Evolutionary conservation across 2,113 vertebrate species (phyloP), one percentile per base, ranked within the genome.

Genomic region (Dromaius novaehollandiae): DNA sequence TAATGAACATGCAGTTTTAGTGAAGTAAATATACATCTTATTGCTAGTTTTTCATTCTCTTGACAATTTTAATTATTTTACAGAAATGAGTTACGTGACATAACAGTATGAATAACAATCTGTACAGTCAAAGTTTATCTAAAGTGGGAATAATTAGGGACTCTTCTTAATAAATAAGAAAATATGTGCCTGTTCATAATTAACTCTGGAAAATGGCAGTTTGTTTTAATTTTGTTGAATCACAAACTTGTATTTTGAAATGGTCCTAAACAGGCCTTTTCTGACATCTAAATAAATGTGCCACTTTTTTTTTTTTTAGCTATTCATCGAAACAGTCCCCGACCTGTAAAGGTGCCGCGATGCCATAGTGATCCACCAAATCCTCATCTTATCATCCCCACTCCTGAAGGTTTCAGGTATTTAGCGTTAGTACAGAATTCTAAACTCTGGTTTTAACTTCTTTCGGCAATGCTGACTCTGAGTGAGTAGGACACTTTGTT

Each of bases 301-400:
- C 18, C 69, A 15, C 36, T 15, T 14, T 51, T 94, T 28, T 38
- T 70, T 22, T 88, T 92, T 95, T 65, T 97, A 99, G 99, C 98
- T 91, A 97, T 98, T 86, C 98, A 99, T 92, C 99, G 99, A 91
- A 99, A 99, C 97, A 99, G 98, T 93, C 99, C 99, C 87, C 99
- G 99, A 69, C 99, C 99, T 44, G 98, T 99, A 68, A 99, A 99
- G 98, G 99, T 99, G 25, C 99, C 99, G 48, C 99, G 99, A 36
- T 99, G 99, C 96, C 99, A 99, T 51, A 99, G 99, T 38, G 99
- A 99, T 96, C 99, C 99, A 87, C 99, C 99, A 42, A 99, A 99
- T 96, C 99, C 99, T 28, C 99, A 99, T 86, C 98, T 99, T 55
- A 99, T 99, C 86, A 99, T 99, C 93, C 99, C 99, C 14, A 99